These are phyloP conservation scores for Etia nguti DNA, from an alignment of 2,113 vertebrate genomes.

Conservation along the genomic window DNA sequence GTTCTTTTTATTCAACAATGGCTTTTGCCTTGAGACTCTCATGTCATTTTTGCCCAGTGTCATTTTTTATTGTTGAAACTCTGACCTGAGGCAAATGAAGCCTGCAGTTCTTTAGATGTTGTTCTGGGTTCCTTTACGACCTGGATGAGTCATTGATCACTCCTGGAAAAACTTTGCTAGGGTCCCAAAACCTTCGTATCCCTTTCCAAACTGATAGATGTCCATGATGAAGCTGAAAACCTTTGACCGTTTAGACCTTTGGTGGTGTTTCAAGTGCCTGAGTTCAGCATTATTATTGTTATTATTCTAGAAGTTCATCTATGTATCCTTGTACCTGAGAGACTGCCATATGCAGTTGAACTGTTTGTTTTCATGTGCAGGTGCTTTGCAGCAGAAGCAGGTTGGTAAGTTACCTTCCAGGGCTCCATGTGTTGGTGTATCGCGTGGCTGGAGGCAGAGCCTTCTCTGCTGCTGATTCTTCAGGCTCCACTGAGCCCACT, in stretches of 20 bases:
- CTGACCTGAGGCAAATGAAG: not conserved
- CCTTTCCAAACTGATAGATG: not conserved
- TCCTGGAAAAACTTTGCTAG: not conserved
- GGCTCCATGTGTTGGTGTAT: conserved; percentile 81
- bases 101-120: not conserved
- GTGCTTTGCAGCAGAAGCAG: conserved; percentile 84
- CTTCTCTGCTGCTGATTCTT: conserved; percentile 82
- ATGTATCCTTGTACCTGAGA: not conserved
- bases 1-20: no score
- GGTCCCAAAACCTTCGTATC: not conserved
- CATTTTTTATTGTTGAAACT: not conserved
- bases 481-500: conserved; percentile 80
- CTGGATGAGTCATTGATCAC: not conserved
- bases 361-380: conserved; percentile 53
- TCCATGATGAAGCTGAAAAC: not conserved
- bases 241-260: not conserved
- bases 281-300: not conserved
- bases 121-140: not conserved
- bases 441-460: conserved; percentile 75
- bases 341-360: not conserved
- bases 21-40: not conserved
- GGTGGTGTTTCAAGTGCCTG: not conserved
- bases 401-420: conserved; percentile 88
- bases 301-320: not conserved
- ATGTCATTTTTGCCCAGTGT: not conserved